Percentiles rank a stretch among this genome's conserved stretches.
Evolutionary conservation across 2,113 vertebrate genomes (phyloP).

Genomic region (Odontophorus gujanensis): DNA sequence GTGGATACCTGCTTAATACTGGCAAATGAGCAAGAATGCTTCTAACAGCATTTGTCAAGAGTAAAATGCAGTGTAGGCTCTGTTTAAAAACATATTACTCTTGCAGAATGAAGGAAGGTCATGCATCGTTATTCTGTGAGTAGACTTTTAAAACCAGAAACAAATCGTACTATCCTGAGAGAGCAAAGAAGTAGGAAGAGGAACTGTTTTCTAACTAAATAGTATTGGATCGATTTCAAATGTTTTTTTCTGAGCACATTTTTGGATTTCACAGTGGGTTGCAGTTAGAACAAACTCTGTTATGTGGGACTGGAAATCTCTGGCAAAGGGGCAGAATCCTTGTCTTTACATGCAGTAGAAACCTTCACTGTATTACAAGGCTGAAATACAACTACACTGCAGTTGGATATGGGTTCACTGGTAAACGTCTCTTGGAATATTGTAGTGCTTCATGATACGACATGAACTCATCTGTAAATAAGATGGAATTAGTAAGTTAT

Average conservation of each 20-base stretch:
- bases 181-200: not conserved
- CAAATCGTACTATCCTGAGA: not conserved
- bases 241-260: not conserved
- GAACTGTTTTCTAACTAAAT: not conserved
- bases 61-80: not conserved
- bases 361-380: not conserved
- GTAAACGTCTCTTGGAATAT: not conserved
- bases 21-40: not conserved
- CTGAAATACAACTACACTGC: not conserved
- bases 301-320: not conserved
- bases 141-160: slow-evolving; percentile 7
- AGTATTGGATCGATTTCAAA: slow-evolving; percentile 4
- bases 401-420: not conserved
- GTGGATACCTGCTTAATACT: not conserved
- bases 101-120: not conserved
- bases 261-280: not conserved
- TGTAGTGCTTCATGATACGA: not conserved
- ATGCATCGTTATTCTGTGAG: not conserved
- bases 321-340: not conserved
- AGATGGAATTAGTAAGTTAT: not conserved
- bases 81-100: slow-evolving; percentile 17
- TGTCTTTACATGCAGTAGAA: not conserved
- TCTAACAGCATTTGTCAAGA: not conserved
- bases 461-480: not conserved
- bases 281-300: not conserved